These are phyloP conservation scores for Notechis scutatus DNA, from an alignment of 2,113 vertebrate species.

Conservation along the genomic window DNA sequence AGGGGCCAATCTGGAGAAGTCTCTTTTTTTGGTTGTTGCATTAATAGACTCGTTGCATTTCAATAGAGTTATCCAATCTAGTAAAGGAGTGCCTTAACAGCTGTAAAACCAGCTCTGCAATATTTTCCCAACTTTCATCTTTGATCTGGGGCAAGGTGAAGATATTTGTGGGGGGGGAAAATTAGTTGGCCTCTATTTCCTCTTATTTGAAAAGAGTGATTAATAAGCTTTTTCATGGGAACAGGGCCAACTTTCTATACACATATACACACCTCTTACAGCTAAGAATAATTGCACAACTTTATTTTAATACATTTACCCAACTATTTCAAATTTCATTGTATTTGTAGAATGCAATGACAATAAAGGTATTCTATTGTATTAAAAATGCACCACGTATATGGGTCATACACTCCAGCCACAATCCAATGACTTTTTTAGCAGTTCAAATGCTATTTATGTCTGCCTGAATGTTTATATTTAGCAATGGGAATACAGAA, in stretches of 20 bases:
- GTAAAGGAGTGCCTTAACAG: not conserved
- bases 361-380: too few species aligned
- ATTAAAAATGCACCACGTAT: not conserved
- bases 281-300: not conserved
- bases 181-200: not conserved
- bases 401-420: not conserved
- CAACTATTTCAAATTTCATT: not conserved
- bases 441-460: not conserved
- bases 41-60: not conserved
- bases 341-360: too few species aligned
- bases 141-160: not conserved
- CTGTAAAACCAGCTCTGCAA: not conserved
- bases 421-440: not conserved
- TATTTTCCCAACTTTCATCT: not conserved
- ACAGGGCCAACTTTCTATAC: not conserved
- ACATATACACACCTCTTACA: not conserved
- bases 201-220: not conserved
- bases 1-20: not conserved
- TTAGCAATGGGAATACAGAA: not conserved
- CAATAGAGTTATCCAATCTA: not conserved
- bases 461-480: not conserved
- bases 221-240: not conserved
- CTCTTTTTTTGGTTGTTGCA: not conserved
- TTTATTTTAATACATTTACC: not conserved
- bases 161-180: not conserved